phyloP scores from a whole-genome alignment of 2,113 vertebrate genomes.

The Nematolebias whitei region DNA sequence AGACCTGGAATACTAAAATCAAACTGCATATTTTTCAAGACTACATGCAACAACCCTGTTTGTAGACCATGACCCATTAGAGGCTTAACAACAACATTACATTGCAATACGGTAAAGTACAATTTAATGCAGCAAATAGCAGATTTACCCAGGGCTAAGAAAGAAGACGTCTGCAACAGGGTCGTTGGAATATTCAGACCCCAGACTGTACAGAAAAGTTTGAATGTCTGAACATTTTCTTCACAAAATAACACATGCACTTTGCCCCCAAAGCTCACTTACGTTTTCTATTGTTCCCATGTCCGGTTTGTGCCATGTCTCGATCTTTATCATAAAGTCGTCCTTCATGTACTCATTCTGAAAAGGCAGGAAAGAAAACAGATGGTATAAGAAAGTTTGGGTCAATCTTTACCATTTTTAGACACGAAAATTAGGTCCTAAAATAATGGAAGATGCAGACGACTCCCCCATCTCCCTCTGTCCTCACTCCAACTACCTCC shows the following conservation, averaged over 20 bases:
- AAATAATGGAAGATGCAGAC: too few relatives aligned
- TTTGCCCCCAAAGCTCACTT: constrained; percentile 67
- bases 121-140: not conserved
- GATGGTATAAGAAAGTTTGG: not conserved
- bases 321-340: constrained; percentile 98
- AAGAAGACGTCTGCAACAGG: too few relatives aligned
- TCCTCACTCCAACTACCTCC: too few relatives aligned
- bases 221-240: not conserved
- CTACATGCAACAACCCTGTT: too few relatives aligned
- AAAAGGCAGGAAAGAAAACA: constrained; percentile 31
- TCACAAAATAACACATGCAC: not conserved
- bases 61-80: not conserved
- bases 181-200: not conserved
- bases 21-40: not conserved
- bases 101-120: not conserved
- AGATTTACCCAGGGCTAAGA: too few relatives aligned
- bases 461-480: too few relatives aligned
- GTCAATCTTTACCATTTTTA: not conserved
- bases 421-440: not conserved
- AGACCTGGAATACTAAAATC: too few relatives aligned
- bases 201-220: not conserved
- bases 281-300: constrained; percentile 93
- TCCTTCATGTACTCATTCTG: constrained; percentile 99
- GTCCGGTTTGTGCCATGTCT: constrained; percentile 98
- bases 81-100: not conserved